Conservation (phyloP, 1,140 invertebrate species). For the Plectrocnemia conspersa region DNA sequence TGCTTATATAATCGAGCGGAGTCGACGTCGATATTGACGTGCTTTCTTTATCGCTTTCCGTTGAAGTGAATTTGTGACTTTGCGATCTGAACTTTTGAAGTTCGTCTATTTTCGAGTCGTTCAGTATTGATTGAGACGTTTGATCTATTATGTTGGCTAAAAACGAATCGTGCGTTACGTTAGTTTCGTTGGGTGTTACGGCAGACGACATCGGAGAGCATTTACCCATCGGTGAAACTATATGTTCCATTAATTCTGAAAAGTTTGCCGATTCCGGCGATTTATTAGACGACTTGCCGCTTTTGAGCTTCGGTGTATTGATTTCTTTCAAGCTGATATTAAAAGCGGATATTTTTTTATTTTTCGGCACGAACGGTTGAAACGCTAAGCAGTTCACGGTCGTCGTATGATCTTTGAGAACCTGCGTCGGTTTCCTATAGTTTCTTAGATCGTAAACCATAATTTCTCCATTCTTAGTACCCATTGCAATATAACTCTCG, state of each 20-base stretch:
- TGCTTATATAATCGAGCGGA: too few relatives aligned
- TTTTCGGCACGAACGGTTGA: constrained; percentile 38
- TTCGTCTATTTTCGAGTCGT: constrained; percentile 16
- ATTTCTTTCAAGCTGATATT: constrained; percentile 45
- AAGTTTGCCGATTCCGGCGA: constrained; percentile 16
- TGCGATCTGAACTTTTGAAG: not conserved
- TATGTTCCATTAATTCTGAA: constrained; percentile 26
- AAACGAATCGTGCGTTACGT: constrained; percentile 27
- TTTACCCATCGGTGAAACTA: constrained; percentile 14
- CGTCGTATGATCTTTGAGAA: constrained; percentile 44
- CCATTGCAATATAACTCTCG: constrained; percentile 45
- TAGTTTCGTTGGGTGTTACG: constrained; percentile 7
- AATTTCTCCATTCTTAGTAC: constrained; percentile 44
- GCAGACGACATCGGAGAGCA: not conserved
- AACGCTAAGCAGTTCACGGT: constrained; percentile 44
- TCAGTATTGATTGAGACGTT: not conserved
- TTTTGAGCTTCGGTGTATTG: constrained; percentile 11
- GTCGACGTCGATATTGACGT: constrained; percentile 21
- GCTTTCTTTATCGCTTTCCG: not conserved
- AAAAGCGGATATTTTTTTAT: constrained; percentile 39
- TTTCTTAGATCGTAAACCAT: constrained; percentile 48
- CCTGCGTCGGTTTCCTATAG: constrained; percentile 40
- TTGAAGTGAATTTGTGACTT: not conserved
- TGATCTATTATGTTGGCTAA: constrained; percentile 25
- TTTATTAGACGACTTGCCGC: constrained; percentile 8